phyloP scores from a whole-genome alignment of 2,113 vertebrate species.

The Datnioides undecimradiatus region DNA sequence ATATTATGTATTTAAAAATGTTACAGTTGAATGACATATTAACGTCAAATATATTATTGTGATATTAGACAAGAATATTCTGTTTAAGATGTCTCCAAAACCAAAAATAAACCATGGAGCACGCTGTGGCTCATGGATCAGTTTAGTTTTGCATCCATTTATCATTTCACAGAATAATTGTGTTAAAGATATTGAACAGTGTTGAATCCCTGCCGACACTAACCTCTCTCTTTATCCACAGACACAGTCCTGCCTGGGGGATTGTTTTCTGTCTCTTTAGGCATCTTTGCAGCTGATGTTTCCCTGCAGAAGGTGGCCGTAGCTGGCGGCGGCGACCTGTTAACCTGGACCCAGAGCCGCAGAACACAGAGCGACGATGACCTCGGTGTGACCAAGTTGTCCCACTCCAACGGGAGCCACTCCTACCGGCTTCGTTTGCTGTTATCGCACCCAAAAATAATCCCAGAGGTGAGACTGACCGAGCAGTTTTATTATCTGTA shows the following conservation, averaged over 20 bases:
- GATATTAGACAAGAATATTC: no score
- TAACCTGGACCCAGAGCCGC: slow-evolving; percentile 44
- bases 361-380: slow-evolving; percentile 9
- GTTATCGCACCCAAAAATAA: slow-evolving; percentile 60
- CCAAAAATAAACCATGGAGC: no score
- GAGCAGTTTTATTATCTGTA: not conserved
- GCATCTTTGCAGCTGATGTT: slow-evolving; percentile 62
- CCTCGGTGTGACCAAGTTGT: slow-evolving; percentile 38
- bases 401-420: slow-evolving; percentile 55
- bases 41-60: no score
- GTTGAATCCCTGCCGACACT: not conserved
- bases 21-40: no score
- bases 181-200: not conserved
- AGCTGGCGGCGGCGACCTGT: slow-evolving; percentile 36
- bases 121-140: no score
- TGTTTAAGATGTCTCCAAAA: no score
- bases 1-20: no score
- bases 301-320: slow-evolving; percentile 59
- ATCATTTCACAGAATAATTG: no score
- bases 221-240: slow-evolving; percentile 3
- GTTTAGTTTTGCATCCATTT: no score
- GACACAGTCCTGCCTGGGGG: slow-evolving; percentile 30
- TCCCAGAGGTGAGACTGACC: slow-evolving; percentile 54
- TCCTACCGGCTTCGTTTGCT: slow-evolving; percentile 49
- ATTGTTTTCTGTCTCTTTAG: slow-evolving; percentile 49